These are phyloP conservation scores for Kuschelorhynchus macadamiae DNA, from an alignment of 2,888 invertebrate genomes.

Conservation along the genomic window DNA sequence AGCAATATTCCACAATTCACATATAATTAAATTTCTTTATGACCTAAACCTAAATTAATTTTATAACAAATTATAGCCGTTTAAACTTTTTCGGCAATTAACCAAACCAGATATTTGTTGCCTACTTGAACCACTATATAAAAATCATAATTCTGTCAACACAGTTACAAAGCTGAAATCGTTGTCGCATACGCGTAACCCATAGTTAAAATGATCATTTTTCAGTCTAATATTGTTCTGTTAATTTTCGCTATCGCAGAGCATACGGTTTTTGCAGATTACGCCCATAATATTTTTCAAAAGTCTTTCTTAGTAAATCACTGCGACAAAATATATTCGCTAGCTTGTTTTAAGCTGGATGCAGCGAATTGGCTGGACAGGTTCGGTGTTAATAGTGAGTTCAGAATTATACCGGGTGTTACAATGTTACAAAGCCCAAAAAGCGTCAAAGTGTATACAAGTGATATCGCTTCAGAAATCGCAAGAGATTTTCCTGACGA, in stretches of 20 bases:
- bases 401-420: constrained; percentile 78
- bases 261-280: not conserved
- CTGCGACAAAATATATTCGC: constrained; percentile 73
- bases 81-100: not conserved
- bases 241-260: not conserved
- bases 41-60: no score
- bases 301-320: constrained; percentile 62
- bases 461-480: constrained; percentile 77
- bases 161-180: no score
- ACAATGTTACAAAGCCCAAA: constrained; percentile 75
- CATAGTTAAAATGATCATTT: not conserved
- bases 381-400: constrained; percentile 75
- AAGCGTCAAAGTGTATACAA: constrained; percentile 68
- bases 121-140: constrained; percentile 10
- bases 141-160: not conserved
- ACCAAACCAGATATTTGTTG: not conserved
- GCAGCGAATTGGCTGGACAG: constrained; percentile 80
- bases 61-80: no score
- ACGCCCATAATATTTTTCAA: constrained; percentile 41
- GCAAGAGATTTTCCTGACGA: constrained; percentile 81
- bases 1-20: no score
- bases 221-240: not conserved
- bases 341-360: constrained; percentile 82
- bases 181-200: no score
- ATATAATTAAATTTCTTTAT: no score